phyloP scores from a whole-genome alignment of 2,113 vertebrate genomes.

The Apaloderma vittatum region DNA sequence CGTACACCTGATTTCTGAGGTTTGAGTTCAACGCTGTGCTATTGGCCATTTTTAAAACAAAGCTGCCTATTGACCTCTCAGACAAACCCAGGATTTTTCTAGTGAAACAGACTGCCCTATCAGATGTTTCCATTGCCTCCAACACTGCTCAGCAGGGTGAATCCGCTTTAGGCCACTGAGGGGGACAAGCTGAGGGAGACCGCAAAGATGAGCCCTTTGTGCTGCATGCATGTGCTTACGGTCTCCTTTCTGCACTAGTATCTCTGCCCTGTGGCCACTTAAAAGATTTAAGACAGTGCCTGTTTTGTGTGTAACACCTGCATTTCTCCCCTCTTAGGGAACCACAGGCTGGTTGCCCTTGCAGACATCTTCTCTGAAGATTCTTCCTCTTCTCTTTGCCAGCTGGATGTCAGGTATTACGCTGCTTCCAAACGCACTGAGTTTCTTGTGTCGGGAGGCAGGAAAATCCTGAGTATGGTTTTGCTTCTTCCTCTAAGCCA shows the following conservation, averaged over 20 bases:
- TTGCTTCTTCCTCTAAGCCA: neutral
- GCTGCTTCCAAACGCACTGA: neutral
- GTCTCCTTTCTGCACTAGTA: neutral
- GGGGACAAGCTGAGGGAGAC: neutral
- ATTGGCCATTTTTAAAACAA: neutral
- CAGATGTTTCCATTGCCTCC: neutral
- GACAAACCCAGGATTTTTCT: neutral
- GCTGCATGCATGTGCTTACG: neutral
- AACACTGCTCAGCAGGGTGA: neutral
- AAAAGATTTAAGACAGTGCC: neutral
- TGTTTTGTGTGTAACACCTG: neutral
- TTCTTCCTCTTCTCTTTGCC: constrained; percentile 82
- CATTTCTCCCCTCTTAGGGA: constrained; percentile 78
- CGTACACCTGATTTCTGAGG: neutral
- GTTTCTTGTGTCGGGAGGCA: neutral
- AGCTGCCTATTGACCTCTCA: neutral
- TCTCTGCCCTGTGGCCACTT: neutral
- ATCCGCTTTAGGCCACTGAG: neutral
- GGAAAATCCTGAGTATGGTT: neutral
- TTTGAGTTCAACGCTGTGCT: neutral
- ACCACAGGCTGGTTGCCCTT: constrained; percentile 82
- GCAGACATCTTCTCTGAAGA: constrained; percentile 88
- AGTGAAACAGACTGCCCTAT: neutral
- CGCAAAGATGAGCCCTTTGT: neutral
- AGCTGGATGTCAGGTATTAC: constrained; percentile 89